A percentile compares a stretch with the other conserved stretches of the same genome.
phyloP scores from a whole-genome alignment of 2,797 vertebrate genomes.

The Argya squamiceps region DNA sequence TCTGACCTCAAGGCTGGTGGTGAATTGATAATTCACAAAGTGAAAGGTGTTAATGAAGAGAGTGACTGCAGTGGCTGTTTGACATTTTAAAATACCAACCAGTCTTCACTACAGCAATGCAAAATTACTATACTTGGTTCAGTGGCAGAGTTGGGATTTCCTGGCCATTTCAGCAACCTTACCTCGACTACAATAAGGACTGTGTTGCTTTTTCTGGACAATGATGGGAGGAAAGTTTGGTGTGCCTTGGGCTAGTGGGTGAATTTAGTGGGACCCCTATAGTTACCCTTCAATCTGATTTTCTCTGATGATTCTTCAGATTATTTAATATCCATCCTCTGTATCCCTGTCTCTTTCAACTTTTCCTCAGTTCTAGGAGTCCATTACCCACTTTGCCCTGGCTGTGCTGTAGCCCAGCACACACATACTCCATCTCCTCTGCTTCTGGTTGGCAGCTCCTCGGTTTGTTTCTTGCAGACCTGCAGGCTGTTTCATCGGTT shows the following conservation, averaged over 20 bases:
- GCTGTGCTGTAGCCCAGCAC: background rate
- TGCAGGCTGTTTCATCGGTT: conserved; percentile 28
- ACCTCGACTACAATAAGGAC: background rate
- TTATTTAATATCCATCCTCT: background rate
- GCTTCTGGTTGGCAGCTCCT: background rate
- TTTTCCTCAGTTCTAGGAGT: background rate
- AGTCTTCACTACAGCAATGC: background rate
- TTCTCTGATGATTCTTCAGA: background rate
- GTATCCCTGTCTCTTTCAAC: background rate
- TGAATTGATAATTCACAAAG: background rate
- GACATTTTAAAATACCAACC: conserved; percentile 11
- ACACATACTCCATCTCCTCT: background rate
- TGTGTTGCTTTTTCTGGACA: background rate
- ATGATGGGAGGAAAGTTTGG: background rate
- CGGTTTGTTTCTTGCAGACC: background rate
- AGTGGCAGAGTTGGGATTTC: background rate
- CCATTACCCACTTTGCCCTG: background rate
- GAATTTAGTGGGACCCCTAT: background rate
- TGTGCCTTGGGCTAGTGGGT: background rate
- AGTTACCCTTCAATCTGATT: background rate
- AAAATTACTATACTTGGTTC: rapidly evolving
- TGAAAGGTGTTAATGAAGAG: conserved; percentile 3
- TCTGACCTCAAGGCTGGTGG: background rate
- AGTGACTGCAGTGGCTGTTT: background rate
- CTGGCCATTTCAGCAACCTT: background rate